phyloP scores from a whole-genome alignment of 2,888 invertebrate species.

The Tachina fera region DNA sequence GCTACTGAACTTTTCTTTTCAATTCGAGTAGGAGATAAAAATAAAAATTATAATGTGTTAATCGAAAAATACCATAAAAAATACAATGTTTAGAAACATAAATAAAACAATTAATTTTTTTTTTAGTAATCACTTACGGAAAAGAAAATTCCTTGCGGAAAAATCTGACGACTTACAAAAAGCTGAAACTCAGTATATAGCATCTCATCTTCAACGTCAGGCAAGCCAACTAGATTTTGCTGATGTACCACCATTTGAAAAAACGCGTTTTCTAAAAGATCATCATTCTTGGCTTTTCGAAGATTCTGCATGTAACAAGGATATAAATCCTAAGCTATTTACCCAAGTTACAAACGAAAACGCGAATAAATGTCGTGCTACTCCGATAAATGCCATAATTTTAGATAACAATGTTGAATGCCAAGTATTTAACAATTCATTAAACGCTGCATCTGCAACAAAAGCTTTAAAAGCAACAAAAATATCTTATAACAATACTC shows the following conservation, averaged over 20 bases:
- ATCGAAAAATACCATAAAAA: not conserved
- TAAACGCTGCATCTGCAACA: not conserved
- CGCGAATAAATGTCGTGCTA: not conserved
- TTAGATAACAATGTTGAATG: conserved; percentile 42
- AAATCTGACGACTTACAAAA: not conserved
- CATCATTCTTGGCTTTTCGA: not conserved
- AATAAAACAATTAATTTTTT: not conserved
- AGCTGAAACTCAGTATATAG: not conserved
- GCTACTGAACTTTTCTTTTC: too few species aligned
- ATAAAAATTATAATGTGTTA: not conserved
- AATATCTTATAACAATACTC: not conserved
- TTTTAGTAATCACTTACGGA: conserved; percentile 30
- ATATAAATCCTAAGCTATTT: conserved; percentile 7
- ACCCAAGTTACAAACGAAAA: conserved; percentile 3
- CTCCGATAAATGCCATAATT: conserved; percentile 1
- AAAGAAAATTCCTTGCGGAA: conserved; percentile 27
- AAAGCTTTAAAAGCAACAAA: conserved; percentile 30
- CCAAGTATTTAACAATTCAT: conserved; percentile 43
- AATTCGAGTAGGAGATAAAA: too few species aligned
- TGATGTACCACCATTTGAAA: not conserved
- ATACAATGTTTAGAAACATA: not conserved
- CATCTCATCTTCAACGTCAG: not conserved
- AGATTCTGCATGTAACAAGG: not conserved
- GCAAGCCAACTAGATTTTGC: not conserved
- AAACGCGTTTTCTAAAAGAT: not conserved